Conservation (phyloP, 2,888 invertebrate genomes). For the Protophormia terraenovae region DNA sequence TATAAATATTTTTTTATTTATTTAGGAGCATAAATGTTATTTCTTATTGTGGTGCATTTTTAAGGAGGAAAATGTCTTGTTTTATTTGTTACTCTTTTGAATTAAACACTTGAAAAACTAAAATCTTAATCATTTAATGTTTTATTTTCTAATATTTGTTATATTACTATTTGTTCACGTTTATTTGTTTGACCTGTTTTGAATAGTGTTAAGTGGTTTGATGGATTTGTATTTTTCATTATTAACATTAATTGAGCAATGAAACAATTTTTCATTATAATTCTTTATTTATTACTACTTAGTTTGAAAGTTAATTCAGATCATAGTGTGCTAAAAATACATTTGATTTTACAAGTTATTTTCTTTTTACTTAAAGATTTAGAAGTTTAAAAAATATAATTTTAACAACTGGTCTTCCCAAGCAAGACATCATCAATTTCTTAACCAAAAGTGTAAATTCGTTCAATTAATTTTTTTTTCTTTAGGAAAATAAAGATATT, state of each 20-base stretch:
- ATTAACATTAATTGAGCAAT: too few species aligned
- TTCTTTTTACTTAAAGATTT: too few species aligned
- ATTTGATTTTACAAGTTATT: too few species aligned
- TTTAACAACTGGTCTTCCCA: background rate
- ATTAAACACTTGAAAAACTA: background rate
- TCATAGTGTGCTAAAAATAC: too few species aligned
- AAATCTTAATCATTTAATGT: background rate
- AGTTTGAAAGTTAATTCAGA: too few species aligned
- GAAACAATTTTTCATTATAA: too few species aligned
- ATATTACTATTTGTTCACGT: background rate
- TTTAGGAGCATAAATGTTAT: background rate
- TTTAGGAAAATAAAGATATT: constrained; percentile 36
- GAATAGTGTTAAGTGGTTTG: background rate
- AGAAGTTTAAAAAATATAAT: too few species aligned
- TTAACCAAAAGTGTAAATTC: constrained; percentile 56
- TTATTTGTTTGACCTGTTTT: background rate
- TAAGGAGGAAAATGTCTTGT: background rate
- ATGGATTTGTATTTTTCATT: too few species aligned
- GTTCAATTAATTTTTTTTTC: constrained; percentile 51
- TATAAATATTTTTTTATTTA: background rate
- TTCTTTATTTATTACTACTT: too few species aligned
- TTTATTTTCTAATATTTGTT: background rate
- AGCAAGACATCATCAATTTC: background rate
- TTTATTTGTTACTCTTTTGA: background rate
- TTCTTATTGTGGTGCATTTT: background rate